phyloP scores from a whole-genome alignment of 53 echinoderm and acorn worm species.

The Apostichopus leukothele region DNA sequence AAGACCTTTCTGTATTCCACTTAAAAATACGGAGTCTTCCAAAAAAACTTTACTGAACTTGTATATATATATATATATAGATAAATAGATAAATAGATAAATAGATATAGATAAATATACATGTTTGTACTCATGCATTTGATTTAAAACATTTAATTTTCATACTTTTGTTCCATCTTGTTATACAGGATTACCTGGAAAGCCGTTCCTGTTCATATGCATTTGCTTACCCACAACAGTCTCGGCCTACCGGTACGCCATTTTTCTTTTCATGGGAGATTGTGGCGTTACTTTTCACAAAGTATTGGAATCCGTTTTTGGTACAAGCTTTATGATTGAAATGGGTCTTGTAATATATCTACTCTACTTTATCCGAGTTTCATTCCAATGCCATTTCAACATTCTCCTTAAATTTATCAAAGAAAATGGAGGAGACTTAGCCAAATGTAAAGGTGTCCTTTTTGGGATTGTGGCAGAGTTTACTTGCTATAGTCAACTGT shows the following conservation, averaged over 20 bases:
- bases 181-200: background rate
- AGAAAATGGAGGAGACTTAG: background rate
- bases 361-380: background rate
- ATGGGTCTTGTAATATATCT: background rate
- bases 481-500: background rate
- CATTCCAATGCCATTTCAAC: constrained; percentile 1
- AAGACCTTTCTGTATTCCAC: too few relatives aligned
- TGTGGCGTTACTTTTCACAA: background rate
- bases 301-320: background rate
- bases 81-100: too few relatives aligned
- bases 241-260: background rate
- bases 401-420: background rate
- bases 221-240: background rate
- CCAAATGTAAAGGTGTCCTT: background rate
- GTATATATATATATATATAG: too few relatives aligned
- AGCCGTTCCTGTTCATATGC: background rate
- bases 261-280: background rate
- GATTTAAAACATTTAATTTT: too few relatives aligned
- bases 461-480: background rate
- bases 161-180: too few relatives aligned
- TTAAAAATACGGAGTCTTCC: too few relatives aligned
- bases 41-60: too few relatives aligned
- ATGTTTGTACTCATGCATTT: too few relatives aligned
- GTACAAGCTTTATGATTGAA: background rate
- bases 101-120: too few relatives aligned